phyloP scores from a whole-genome alignment of 2,113 vertebrate species.

The Erinaceus europaeus region DNA sequence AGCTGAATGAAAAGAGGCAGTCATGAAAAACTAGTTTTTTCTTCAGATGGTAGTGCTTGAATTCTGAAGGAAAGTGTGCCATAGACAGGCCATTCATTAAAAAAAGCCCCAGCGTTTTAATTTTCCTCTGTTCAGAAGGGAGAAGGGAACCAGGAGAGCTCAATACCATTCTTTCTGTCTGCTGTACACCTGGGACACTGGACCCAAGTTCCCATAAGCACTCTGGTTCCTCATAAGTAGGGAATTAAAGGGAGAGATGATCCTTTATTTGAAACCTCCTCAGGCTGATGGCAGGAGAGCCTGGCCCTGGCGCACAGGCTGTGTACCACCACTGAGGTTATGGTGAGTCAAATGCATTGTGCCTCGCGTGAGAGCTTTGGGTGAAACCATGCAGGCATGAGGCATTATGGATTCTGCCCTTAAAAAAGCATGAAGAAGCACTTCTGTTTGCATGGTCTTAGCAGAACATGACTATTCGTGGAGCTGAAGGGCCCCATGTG shows the following conservation, averaged over 20 bases:
- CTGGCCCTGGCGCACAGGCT: rapidly evolving
- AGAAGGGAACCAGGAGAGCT: background rate
- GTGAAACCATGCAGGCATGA: background rate
- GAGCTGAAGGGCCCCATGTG: constrained; percentile 27
- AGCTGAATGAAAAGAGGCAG: background rate
- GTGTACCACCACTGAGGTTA: background rate
- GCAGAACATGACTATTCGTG: constrained; percentile 8
- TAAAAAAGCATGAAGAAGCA: constrained; percentile 47
- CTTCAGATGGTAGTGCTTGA: background rate
- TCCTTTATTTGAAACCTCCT: background rate
- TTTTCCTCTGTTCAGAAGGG: background rate
- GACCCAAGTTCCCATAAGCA: background rate
- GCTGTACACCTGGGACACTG: background rate
- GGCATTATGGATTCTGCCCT: constrained; percentile 4
- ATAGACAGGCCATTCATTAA: background rate
- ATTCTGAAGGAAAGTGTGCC: background rate
- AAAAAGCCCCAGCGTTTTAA: background rate
- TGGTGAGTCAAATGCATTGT: background rate
- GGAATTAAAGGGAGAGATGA: constrained; percentile 9
- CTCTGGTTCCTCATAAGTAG: background rate
- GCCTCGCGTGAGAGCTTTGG: background rate
- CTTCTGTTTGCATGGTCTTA: constrained; percentile 47
- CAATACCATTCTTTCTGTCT: background rate
- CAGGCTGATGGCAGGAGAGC: background rate
- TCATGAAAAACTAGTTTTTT: background rate